Evolutionary conservation across 1,140 invertebrate species (phyloP).

Genomic region (Fopius arisanus): DNA sequence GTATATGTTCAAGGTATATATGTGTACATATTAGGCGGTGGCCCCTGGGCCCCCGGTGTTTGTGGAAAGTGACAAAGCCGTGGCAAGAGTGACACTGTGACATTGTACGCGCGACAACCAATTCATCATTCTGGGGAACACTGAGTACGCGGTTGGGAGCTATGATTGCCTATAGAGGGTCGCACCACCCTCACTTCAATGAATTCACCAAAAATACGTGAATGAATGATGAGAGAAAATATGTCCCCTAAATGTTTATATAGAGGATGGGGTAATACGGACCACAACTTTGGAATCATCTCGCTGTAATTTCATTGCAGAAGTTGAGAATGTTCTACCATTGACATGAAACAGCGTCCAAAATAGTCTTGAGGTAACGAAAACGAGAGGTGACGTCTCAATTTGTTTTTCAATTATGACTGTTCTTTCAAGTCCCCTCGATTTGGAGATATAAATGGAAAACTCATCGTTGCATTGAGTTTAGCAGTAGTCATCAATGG

Average conservation of each 20-base stretch:
- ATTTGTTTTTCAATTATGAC: too few relatives aligned
- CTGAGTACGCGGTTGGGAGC: slow-evolving; percentile 32
- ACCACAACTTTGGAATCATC: too few relatives aligned
- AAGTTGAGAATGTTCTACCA: too few relatives aligned
- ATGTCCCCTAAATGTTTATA: background rate
- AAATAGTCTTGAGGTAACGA: too few relatives aligned
- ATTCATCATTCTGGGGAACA: slow-evolving; percentile 63
- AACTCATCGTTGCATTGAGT: too few relatives aligned
- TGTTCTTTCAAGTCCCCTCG: too few relatives aligned
- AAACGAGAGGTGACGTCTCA: too few relatives aligned
- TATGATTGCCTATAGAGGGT: background rate
- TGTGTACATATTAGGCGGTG: background rate
- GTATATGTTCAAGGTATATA: slow-evolving; percentile 23
- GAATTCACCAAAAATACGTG: slow-evolving; percentile 46
- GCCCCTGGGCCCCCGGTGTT: slow-evolving; percentile 41
- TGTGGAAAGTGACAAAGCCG: slow-evolving; percentile 63
- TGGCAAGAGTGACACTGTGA: slow-evolving; percentile 64
- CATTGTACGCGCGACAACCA: slow-evolving; percentile 64
- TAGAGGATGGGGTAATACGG: background rate
- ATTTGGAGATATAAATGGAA: too few relatives aligned
- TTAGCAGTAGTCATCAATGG: too few relatives aligned
- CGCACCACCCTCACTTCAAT: background rate
- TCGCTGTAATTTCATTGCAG: too few relatives aligned
- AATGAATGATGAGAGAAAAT: background rate
- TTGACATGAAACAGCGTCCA: too few relatives aligned